Conservation (phyloP, 2,888 invertebrate genomes). For the Athalia cordata region DNA sequence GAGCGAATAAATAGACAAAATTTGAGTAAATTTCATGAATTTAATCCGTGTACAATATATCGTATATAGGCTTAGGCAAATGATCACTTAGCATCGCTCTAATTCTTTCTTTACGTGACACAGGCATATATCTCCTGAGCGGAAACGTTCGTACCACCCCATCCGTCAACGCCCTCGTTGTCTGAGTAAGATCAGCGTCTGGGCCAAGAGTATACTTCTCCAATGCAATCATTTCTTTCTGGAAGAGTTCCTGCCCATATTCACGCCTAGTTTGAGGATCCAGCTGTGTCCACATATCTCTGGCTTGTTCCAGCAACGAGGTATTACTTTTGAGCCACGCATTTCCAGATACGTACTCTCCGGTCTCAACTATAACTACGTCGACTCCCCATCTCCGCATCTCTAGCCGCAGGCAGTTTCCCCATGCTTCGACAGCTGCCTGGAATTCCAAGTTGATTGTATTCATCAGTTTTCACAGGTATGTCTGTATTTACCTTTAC, state of each 20-base stretch:
- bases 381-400: conserved; percentile 87
- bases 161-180: conserved; percentile 85
- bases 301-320: conserved; percentile 82
- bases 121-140: conserved; percentile 88
- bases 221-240: conserved; percentile 85
- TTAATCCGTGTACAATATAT: conserved; percentile 79
- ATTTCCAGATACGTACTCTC: conserved; percentile 88
- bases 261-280: conserved; percentile 85
- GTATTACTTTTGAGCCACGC: conserved; percentile 83
- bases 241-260: conserved; percentile 90
- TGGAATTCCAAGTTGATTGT: conserved; percentile 71
- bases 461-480: conserved; percentile 2
- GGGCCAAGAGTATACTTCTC: conserved; percentile 86
- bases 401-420: conserved; percentile 87
- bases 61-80: conserved; percentile 87
- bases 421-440: conserved; percentile 87
- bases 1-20: no score
- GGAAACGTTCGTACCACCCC: conserved; percentile 89
- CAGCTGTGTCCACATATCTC: conserved; percentile 88
- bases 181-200: conserved; percentile 85
- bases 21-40: background rate
- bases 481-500: conserved; percentile 67
- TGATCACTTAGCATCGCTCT: conserved; percentile 89
- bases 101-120: conserved; percentile 85
- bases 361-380: conserved; percentile 89